These are phyloP conservation scores for Scotopteryx bipunctaria DNA, from an alignment of 2,888 invertebrate genomes.

Conservation along the genomic window DNA sequence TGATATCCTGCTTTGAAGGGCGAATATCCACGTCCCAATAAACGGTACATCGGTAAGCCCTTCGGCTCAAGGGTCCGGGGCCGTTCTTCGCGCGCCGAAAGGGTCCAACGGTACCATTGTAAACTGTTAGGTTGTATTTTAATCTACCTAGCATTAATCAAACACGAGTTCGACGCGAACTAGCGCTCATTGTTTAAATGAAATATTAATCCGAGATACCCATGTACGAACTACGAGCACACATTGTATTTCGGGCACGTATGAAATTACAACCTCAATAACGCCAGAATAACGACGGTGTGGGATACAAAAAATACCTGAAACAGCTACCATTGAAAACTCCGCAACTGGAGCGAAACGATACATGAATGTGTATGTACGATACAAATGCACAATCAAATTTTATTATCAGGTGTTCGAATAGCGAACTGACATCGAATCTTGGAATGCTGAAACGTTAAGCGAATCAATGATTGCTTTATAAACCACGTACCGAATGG, in stretches of 20 bases:
- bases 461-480: constrained; percentile 32
- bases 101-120: constrained; percentile 44
- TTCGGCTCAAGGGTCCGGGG: constrained; percentile 43
- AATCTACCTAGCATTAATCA: constrained; percentile 39
- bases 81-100: constrained; percentile 44
- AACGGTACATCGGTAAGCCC: constrained; percentile 45
- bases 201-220: constrained; percentile 34
- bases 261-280: constrained; percentile 40
- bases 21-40: constrained; percentile 72
- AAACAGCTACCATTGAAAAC: constrained; percentile 38
- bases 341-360: constrained; percentile 40
- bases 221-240: constrained; percentile 19
- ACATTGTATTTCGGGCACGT: constrained; percentile 37
- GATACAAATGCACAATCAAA: constrained; percentile 38
- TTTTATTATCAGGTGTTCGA: constrained; percentile 39
- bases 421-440: constrained; percentile 28
- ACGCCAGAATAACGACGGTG: constrained; percentile 37
- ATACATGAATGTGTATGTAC: constrained; percentile 35
- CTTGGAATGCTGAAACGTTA: constrained; percentile 26
- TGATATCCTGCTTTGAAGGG: constrained; percentile 65
- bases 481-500: constrained; percentile 32
- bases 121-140: constrained; percentile 43
- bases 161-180: constrained; percentile 31
- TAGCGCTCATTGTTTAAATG: constrained; percentile 34
- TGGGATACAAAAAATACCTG: constrained; percentile 37